Evolutionary conservation across 1,140 invertebrate genomes (phyloP).

Genomic region (Tribolium castaneum): DNA sequence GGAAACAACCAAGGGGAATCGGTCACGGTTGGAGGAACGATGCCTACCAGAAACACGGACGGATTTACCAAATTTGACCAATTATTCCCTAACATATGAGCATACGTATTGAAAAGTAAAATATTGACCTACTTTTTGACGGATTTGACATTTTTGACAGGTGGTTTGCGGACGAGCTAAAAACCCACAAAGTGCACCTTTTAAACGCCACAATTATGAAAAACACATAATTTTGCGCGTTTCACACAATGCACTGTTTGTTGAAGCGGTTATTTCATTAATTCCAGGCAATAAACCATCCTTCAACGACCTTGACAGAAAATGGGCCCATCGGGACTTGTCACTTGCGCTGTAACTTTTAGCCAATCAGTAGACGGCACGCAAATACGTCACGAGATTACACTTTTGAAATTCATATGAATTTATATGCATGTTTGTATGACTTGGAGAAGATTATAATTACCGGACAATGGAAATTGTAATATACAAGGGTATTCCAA

Average conservation of each 20-base stretch:
- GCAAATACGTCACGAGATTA: too few relatives aligned
- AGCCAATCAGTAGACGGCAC: too few relatives aligned
- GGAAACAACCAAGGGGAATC: neutral
- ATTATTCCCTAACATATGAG: conserved; percentile 56
- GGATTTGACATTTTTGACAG: conserved; percentile 47
- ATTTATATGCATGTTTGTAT: too few relatives aligned
- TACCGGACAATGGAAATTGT: too few relatives aligned
- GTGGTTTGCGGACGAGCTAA: conserved; percentile 7
- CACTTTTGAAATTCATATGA: too few relatives aligned
- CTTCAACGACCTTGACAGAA: neutral
- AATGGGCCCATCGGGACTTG: neutral
- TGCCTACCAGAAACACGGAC: conserved; percentile 25
- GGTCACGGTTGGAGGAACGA: neutral
- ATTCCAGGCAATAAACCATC: neutral
- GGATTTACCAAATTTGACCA: conserved; percentile 23
- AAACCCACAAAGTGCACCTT: neutral
- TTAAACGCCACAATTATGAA: neutral
- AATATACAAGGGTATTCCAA: too few relatives aligned
- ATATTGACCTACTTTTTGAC: conserved; percentile 62
- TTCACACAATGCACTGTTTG: too few relatives aligned
- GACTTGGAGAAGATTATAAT: too few relatives aligned
- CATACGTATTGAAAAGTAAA: conserved; percentile 60
- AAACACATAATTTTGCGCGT: neutral
- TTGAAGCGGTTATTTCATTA: too few relatives aligned
- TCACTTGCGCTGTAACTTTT: too few relatives aligned